phyloP scores from a whole-genome alignment of 2,888 invertebrate genomes.

The Dermolepida albohirtum region DNA sequence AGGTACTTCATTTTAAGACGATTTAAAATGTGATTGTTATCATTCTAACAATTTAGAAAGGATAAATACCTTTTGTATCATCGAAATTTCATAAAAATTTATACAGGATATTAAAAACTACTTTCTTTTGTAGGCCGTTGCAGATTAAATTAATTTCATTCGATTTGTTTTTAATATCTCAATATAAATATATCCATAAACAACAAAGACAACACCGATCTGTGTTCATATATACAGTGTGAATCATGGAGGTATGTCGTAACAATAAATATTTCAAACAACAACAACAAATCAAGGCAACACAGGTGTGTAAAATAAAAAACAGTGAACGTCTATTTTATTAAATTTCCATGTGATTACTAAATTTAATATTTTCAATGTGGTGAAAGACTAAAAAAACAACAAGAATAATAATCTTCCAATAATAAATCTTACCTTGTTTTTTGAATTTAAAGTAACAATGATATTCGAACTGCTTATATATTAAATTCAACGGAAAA shows the following conservation, averaged over 20 bases:
- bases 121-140: neutral
- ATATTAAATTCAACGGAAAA: neutral
- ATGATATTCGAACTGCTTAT: conserved; percentile 28
- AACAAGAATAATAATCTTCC: neutral
- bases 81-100: neutral
- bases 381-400: neutral
- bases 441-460: conserved; percentile 11
- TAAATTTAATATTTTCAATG: neutral
- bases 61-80: conserved; percentile 34
- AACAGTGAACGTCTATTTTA: conserved; percentile 5
- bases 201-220: conserved; percentile 1
- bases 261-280: conserved; percentile 20
- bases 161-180: conserved; percentile 21
- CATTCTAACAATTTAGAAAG: neutral
- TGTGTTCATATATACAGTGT: conserved; percentile 36
- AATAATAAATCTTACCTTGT: conserved; percentile 25
- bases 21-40: neutral
- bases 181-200: conserved; percentile 3
- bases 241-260: conserved; percentile 16
- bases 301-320: conserved; percentile 14
- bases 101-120: conserved; percentile 24
- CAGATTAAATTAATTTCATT: neutral
- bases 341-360: neutral
- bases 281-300: conserved; percentile 29
- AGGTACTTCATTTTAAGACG: neutral